Evolutionary conservation across 2,888 invertebrate species (phyloP).

Genomic region (Caenorhabditis parvicauda): DNA sequence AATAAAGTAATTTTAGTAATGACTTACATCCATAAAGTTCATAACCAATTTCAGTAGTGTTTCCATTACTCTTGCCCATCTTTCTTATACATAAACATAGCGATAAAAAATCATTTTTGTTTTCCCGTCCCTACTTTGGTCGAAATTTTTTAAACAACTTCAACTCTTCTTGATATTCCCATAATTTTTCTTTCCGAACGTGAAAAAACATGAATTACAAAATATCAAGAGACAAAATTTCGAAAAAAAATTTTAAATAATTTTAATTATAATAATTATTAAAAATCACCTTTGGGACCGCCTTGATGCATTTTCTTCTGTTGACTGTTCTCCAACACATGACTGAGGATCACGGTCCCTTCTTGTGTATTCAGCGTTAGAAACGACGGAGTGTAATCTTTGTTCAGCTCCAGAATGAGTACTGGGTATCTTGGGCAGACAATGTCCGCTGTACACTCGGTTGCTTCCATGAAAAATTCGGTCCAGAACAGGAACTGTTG

Average conservation of each 20-base stretch:
- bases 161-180: too few species aligned
- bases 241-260: neutral
- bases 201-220: too few species aligned
- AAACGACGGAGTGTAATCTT: slow-evolving; percentile 86
- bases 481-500: slow-evolving; percentile 64
- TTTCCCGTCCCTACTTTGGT: too few species aligned
- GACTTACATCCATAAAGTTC: too few species aligned
- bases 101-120: too few species aligned
- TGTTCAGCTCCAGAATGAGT: slow-evolving; percentile 83
- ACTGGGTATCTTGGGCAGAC: slow-evolving; percentile 60
- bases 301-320: slow-evolving; percentile 53
- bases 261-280: neutral
- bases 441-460: slow-evolving; percentile 74
- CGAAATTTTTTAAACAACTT: too few species aligned
- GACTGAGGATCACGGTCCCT: slow-evolving; percentile 85
- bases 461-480: slow-evolving; percentile 94
- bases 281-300: slow-evolving; percentile 15
- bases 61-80: too few species aligned
- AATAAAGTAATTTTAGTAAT: too few species aligned
- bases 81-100: too few species aligned
- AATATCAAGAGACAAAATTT: neutral
- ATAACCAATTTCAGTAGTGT: too few species aligned
- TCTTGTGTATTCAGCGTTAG: slow-evolving; percentile 91
- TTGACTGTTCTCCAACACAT: slow-evolving; percentile 67
- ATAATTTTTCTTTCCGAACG: too few species aligned